Percentiles rank a stretch among this genome's conserved stretches.
Evolutionary conservation across 2,113 vertebrate genomes (phyloP).

Genomic region (Danionella cerebrum): DNA sequence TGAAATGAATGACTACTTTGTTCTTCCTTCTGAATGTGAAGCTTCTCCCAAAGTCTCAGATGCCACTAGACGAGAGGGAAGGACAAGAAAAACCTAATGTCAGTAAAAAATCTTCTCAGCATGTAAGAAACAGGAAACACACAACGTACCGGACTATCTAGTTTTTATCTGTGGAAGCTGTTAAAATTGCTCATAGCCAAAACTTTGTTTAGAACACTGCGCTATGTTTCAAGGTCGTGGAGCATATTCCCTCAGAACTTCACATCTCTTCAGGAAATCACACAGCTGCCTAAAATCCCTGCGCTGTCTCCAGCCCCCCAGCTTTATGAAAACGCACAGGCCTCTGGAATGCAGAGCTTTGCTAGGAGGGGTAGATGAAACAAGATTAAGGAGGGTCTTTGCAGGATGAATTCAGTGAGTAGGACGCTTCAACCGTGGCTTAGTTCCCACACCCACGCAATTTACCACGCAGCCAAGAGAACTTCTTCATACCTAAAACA

Average conservation of each 20-base stretch:
- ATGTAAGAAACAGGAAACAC: too few species aligned
- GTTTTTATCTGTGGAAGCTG: neutral
- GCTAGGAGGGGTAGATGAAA: slow-evolving; percentile 18
- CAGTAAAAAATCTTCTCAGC: neutral
- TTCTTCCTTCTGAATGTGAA: neutral
- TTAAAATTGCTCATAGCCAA: neutral
- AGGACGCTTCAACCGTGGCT: neutral
- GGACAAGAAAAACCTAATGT: neutral
- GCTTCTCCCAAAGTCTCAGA: slow-evolving; percentile 24
- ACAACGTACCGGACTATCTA: too few species aligned
- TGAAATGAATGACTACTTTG: neutral
- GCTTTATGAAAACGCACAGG: slow-evolving; percentile 37
- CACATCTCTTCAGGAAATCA: slow-evolving; percentile 12
- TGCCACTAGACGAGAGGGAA: slow-evolving; percentile 2
- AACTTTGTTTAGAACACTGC: neutral
- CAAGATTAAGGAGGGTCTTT: neutral
- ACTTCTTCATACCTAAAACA: slow-evolving; percentile 30
- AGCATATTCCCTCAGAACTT: neutral
- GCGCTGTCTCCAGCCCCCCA: neutral
- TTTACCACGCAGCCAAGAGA: neutral
- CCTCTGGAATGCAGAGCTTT: slow-evolving; percentile 43
- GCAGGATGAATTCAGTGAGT: slow-evolving; percentile 17
- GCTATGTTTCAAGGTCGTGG: neutral
- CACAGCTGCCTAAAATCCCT: slow-evolving; percentile 22
- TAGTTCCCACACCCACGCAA: slow-evolving; percentile 31